Evolutionary conservation across 2,113 vertebrate species (phyloP), one percentile per base, ranked within the genome.

Genomic region (Vicugna pacos): DNA sequence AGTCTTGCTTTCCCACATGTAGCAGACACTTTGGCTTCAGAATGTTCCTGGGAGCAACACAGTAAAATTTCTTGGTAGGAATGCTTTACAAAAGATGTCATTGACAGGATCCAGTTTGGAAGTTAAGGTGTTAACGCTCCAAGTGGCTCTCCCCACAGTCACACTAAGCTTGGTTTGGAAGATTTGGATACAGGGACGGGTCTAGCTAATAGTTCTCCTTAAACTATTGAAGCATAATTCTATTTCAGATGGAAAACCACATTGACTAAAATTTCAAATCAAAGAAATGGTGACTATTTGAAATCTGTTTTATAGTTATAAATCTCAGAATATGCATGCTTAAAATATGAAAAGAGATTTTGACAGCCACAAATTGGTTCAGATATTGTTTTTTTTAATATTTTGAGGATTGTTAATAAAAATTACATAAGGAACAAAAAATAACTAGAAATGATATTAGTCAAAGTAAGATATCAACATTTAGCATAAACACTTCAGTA

Each of bases 391-490:
- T 92, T 92, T 65, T 81, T 69, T 50, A 94, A 6, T 72, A 79
- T 72, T 95, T 88, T 75, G 20, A 92, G 52, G 15, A 7, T 75
- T 93, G 17, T 56, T 96, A 35, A 38, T 83, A 70, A 89, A n/a
- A 89, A 86, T 82, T 82, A 65, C 20, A 76, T 70, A 88, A 95
- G 15, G 62, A 73, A 67, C 3, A 86, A 60, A 62, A 95, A 83
- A 82, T 82, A 94, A 81, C 16, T 94, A 46, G 70, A 87, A 54
- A 73, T 91, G n/a, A 62, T 58, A 46, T 82, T 89, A 69, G 50
- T 93, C 62, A 91, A 83, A 93, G 50, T 72, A 58, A 83, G 46
- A 81, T 84, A 69, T 22, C 48, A 92, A 88, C 91, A 48, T 89
- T 82, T 91, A 83, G 14, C 52, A 82, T 88, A 70, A 96, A 82